Evolutionary conservation across 2,113 vertebrate genomes (phyloP).

Genomic region (Rhadina sibilatrix): DNA sequence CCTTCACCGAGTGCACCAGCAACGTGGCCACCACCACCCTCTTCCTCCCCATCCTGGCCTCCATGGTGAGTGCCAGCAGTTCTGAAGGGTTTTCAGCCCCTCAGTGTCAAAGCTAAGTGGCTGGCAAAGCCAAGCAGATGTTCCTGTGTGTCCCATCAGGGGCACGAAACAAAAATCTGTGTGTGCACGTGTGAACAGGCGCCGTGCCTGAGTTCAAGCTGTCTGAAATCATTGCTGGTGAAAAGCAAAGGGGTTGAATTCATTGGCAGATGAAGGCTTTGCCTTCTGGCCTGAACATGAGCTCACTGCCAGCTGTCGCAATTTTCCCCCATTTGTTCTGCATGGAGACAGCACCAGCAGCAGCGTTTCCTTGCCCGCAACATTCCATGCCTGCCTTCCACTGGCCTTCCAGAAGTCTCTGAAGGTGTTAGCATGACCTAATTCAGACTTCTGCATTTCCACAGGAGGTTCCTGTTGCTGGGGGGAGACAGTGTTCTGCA

Average conservation of each 20-base stretch:
- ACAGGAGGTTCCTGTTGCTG: not conserved
- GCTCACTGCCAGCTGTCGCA: constrained; percentile 56
- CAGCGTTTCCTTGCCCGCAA: constrained; percentile 3
- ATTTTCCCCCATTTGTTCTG: constrained; percentile 39
- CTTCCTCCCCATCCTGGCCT: constrained; percentile 90
- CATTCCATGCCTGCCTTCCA: not conserved
- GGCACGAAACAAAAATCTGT: not conserved
- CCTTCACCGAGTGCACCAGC: constrained; percentile 91
- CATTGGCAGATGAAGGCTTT: not conserved
- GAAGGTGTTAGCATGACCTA: not conserved
- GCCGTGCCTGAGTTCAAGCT: not conserved
- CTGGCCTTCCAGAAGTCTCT: not conserved
- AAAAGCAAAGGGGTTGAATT: constrained; percentile 21
- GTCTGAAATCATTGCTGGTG: not conserved
- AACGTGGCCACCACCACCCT: constrained; percentile 92
- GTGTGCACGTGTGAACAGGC: not conserved
- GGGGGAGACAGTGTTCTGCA: not conserved
- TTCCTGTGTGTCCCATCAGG: not conserved
- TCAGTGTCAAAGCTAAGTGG: not conserved
- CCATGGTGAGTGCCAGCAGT: constrained; percentile 81
- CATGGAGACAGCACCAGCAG: not conserved
- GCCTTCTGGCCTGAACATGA: constrained; percentile 44
- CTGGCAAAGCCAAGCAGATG: not conserved
- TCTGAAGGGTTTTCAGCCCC: not conserved
- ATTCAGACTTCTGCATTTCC: not conserved